Evolutionary conservation across 1,140 invertebrate species (phyloP), one percentile per base, ranked within the genome.

Genomic region (Lordiphosa collinella): DNA sequence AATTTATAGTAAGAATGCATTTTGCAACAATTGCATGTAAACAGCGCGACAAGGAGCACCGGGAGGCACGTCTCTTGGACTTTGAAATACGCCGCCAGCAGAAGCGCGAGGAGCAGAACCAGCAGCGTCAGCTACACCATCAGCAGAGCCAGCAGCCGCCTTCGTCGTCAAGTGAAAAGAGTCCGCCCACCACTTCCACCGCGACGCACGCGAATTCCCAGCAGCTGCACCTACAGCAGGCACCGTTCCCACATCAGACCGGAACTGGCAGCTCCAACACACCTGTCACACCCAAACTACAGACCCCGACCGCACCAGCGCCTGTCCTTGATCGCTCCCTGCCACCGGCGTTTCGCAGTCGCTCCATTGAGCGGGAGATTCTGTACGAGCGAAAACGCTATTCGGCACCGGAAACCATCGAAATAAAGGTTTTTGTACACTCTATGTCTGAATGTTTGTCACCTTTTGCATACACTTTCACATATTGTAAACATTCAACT

Each of bases 61-160:
- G 87, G 44, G 88, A 89, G 75, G 88, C 88, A 57, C 87, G 88
- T 67, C 68, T 88, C 61, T 66, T 89, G 64, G 87, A 89, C 68
- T 86, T 88, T 57, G 88, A 89, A 58, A 89, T 89, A 51, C 78
- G 88, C 29, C 87, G 87, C n/a, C 84, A 86, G 59, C 88, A 89
- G 68, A 82, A 89, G 62, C 87, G 85, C 37, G 86, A 89, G 70
- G 72, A 89, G 75, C 76, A 88, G 67, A 86, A 88, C 38, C 67
- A 88, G 58, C 78, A 88, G 52, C 75, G 87, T 16, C 84, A 88
- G 48, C 57, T 78, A 49, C 82, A 76, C 38, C 67, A 78, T 11
- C 71, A 68, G 11, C 68, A 70, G 51, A 49, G 49, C 6, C 71
- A 58, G 6, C 54, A 55, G 38, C 66, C 66, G 10, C 70, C 65